Base-by-base conservation (phyloP, 2,113 vertebrate species). In the Narcine bancroftii region DNA sequence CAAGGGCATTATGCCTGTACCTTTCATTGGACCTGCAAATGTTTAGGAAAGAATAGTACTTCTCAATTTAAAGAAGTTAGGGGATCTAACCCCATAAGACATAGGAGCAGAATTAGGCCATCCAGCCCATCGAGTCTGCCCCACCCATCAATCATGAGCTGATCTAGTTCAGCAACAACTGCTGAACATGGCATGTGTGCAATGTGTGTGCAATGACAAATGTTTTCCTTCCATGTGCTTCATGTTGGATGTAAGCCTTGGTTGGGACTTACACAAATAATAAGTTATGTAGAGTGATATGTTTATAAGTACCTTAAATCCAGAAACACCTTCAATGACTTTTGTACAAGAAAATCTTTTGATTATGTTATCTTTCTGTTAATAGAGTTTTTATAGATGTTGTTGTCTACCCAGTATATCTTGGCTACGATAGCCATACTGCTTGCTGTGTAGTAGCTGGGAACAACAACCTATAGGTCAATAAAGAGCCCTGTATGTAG, bases 31-130 rank as follows among this genome's bases (percentile, higher is more conserved):
- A 81, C 10, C 45, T 36, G 50, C 36, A n/a, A 53, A 50, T n/a
- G 50, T 15, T 15, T 33, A 33, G 33, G 21, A 45, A 79, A 81
- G 24, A 81, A 81, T 9, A 10, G 24, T 11, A 50, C 33, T 56
- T 85, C 60, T 85, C 50, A 36, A 85, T n/a, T 60, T 85, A 85
- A 60, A 60, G 81, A 56, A 85, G n/a, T n/a, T 60, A 60, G 81
- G 81, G 29, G 47, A 79, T 50, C 39, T n/a, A n/a, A n/a, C n/a
- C n/a, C n/a, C n/a, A n/a, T n/a, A n/a, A n/a, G n/a, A n/a, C n/a
- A n/a, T n/a, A n/a, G n/a, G n/a, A n/a, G n/a, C n/a, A n/a, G n/a
- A n/a, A n/a, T n/a, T n/a, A n/a, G n/a, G n/a, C n/a, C n/a, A n/a
- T n/a, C n/a, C n/a, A n/a, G n/a, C n/a, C n/a, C n/a, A n/a, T n/a